Evolutionary conservation across 1,140 invertebrate species (phyloP).

Genomic region (Heliconius nattereri): DNA sequence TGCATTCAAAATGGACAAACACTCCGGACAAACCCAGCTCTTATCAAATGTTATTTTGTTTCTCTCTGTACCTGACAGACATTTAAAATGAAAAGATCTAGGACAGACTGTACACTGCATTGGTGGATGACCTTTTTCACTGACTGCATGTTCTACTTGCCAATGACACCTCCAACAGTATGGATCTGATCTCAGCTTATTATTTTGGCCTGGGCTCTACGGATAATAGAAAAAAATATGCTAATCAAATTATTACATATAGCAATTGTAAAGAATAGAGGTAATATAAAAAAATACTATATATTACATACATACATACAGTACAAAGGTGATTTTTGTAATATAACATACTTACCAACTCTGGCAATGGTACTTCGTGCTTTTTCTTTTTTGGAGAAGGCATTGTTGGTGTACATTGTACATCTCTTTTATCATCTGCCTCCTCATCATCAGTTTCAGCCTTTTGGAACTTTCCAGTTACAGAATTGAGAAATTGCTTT

Average conservation of each 20-base stretch:
- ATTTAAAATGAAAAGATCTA: slow-evolving; percentile 91
- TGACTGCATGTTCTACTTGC: slow-evolving; percentile 79
- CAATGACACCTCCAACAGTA: slow-evolving; percentile 95
- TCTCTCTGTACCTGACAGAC: slow-evolving; percentile 81
- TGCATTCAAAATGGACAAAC: slow-evolving; percentile 88
- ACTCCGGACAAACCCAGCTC: slow-evolving; percentile 94
- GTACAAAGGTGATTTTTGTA: not conserved
- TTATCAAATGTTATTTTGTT: slow-evolving; percentile 80
- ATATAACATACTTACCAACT: slow-evolving; percentile 43
- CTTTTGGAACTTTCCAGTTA: slow-evolving; percentile 62
- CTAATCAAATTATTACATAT: no score
- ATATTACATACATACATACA: not conserved
- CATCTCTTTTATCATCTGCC: slow-evolving; percentile 48
- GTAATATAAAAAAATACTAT: no score
- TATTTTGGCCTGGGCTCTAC: slow-evolving; percentile 33
- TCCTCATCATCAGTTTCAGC: slow-evolving; percentile 60
- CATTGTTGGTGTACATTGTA: slow-evolving; percentile 29
- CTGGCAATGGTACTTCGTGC: slow-evolving; percentile 36
- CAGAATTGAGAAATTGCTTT: slow-evolving; percentile 80
- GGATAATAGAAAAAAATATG: slow-evolving; percentile 15
- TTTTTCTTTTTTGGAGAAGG: slow-evolving; percentile 63
- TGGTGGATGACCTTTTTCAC: slow-evolving; percentile 68
- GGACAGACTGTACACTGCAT: slow-evolving; percentile 91
- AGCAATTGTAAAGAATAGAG: no score
- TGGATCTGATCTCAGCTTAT: slow-evolving; percentile 83